Base-by-base conservation (phyloP, 2,888 invertebrate genomes). In the Trichopoda pennipes region DNA sequence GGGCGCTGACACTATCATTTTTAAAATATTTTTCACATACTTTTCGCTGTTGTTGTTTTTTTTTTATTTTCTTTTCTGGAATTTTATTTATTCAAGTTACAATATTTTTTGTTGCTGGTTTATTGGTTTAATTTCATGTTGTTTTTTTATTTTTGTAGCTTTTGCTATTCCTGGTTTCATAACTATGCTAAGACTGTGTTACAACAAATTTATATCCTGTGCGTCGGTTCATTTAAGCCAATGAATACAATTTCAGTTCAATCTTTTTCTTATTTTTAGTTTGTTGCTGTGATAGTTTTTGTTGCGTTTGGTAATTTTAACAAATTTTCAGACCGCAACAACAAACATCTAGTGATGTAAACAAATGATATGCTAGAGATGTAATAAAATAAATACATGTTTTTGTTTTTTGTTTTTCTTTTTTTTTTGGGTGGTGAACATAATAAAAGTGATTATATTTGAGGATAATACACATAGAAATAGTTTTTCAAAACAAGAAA, bases 151-250 rank as follows among this genome's bases (percentile, higher is more conserved):
- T n/a, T n/a, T 38, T 38, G 38, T 12, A 38, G 38, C 12, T 38
- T 10, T 38, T 38, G 38, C 47, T 69, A 3, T 19, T 47, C 3
- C 19, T 55, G 2, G 35, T 47, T 49, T 55, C n/a, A 35, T 51
- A 55, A 63, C 35, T 42, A 17, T 19, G 23, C 32, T 61, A 49
- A 23, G 23, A 17, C 42, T 35, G 49, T 38, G n/a, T 72, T 94
- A 94, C 2, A 94, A 93, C 3, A 94, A 94, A 77, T 93, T 93
- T 86, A 95, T 93, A 90, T 94, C 28, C 32, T 72, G 56, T 64
- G 58, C 23, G 44, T 68, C 55, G 47, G 56, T 68, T 77, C 35
- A 72, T 42, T 63, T 61, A 81, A 68, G 61, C 66, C 77, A 75
- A 75, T 80, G 64, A 64, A 73, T 51, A 56, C 51, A 76, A 81